Base-by-base conservation (phyloP, 1,140 invertebrate genomes). In the Orussus abietinus region DNA sequence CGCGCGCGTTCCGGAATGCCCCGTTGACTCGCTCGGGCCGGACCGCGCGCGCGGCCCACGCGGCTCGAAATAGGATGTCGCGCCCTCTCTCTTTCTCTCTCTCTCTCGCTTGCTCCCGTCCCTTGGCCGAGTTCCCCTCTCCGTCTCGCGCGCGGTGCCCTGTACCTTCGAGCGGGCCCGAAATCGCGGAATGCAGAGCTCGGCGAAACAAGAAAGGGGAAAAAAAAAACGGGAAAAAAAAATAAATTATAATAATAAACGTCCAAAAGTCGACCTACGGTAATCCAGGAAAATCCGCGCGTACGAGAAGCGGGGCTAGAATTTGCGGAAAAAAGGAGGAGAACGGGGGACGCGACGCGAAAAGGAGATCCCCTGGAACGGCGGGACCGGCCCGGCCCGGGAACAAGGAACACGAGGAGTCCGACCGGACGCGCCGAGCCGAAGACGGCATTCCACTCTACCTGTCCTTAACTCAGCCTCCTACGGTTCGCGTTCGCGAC, bases 381-480 rank as follows among this genome's bases (percentile, higher is more conserved):
- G 20, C 11, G 39, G 28, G n/a, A 18, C 22, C 11, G 22, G 19
- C 20, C 14, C 18, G 36, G 36, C 40, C 20, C 18, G 40, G 40
- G 35, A 42, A 35, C 32, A 26, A 42, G 40, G 31, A 42, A 42
- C 40, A 42, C 40, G 15, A 29, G 7, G 19, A 5, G 19, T 36
- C 3, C 11, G 19, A 43, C 35, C 33, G 30, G 42, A 40, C 38
- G 46, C 46, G 45, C 43, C 45, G 45, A 53, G 44, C 50, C 47
- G 55, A 64, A 56, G 62, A 63, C 59, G 56, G 55, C 63, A 66
- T 66, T 66, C 62, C 57, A 60, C 44, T 52, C 57, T 64, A 64
- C 62, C 62, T 65, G 62, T 63, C 61, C 52, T 60, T 55, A 52
- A 53, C 53, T 58, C 59, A 55, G 40, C 51, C 44, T 52, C 45